A percentile compares a stretch with the other conserved stretches of the same genome.
Conservation (phyloP, 2,113 vertebrate genomes). For the Anguilla rostrata region DNA sequence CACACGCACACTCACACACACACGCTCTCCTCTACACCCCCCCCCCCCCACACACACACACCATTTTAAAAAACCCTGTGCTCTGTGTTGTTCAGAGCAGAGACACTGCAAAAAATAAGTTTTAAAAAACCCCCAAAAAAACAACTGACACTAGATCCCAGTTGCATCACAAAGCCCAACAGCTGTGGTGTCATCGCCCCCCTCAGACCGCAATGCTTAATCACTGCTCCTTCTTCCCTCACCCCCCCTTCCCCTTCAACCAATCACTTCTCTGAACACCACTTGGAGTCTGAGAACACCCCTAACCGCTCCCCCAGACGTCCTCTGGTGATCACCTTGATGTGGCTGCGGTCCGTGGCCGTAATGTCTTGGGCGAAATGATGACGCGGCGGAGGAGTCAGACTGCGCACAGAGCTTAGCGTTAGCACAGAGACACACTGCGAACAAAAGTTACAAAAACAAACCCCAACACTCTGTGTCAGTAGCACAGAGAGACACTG, state of each 20-base stretch:
- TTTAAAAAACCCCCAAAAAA: too few species aligned
- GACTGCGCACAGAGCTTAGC: neutral
- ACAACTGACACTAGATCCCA: neutral
- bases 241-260: neutral
- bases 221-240: neutral
- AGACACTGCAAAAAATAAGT: too few species aligned
- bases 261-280: constrained; percentile 10
- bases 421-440: neutral
- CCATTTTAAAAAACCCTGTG: too few species aligned
- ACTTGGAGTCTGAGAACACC: constrained; percentile 10
- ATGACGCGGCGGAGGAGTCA: neutral
- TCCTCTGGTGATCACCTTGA: neutral
- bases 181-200: constrained; percentile 17
- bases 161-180: constrained; percentile 9
- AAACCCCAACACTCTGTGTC: neutral
- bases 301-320: neutral
- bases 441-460: neutral
- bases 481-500: neutral
- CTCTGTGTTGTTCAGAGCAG: too few species aligned
- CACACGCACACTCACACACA: neutral
- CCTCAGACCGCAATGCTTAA: neutral
- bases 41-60: too few species aligned
- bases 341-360: neutral
- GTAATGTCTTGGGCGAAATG: neutral
- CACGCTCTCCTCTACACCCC: neutral